Evolutionary conservation across 1,140 invertebrate genomes (phyloP), one percentile per base, ranked within the genome.

Genomic region (Drosophila sproati): DNA sequence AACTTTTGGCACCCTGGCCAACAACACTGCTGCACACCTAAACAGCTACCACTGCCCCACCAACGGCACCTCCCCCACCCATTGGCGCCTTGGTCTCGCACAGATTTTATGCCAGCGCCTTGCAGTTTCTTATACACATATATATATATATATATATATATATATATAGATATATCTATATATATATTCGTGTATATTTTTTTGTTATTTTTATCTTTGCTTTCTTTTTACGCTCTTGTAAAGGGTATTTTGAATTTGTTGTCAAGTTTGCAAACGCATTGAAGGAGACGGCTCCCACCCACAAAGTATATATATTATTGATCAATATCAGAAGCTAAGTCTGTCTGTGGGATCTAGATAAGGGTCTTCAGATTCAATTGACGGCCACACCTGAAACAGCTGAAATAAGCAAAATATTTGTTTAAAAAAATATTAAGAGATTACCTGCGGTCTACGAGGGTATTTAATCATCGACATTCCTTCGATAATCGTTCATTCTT

Each of bases 1-100:
- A 87, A 87, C 88, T 87, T 87, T 87, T 87, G 83, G 83, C 83
- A 87, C 85, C 77, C 80, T 80, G 80, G 83, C 83, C 80, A 88
- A 88, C 83, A 88, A 87, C 82, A 87, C 73, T 71, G 45, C 35
- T 52, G n/a, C 4, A 1, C n/a, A 5, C 28, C 8, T 29, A 20
- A 20, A 20, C 20, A 20, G 20, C 20, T 0, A 5, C 10, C 2
- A n/a, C 20, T 2, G 20, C 28, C 2, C 1, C 7, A 5, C 3
- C 31, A 43, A 5, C 29, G 1, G 10, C 5, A 4, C 31, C 8
- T 12, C 3, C 20, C 7, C 7, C 61, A 45, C 43, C 31, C 64
- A 70, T 70, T 74, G 72, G 73, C 73, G 73, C 73, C 60, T 52
- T 37, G 57, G 41, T 62, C 74, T 61, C 63, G 67, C 69, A 77